Evolutionary conservation across 2,888 invertebrate species (phyloP).

Genomic region (Archaeoteleia sp.): DNA sequence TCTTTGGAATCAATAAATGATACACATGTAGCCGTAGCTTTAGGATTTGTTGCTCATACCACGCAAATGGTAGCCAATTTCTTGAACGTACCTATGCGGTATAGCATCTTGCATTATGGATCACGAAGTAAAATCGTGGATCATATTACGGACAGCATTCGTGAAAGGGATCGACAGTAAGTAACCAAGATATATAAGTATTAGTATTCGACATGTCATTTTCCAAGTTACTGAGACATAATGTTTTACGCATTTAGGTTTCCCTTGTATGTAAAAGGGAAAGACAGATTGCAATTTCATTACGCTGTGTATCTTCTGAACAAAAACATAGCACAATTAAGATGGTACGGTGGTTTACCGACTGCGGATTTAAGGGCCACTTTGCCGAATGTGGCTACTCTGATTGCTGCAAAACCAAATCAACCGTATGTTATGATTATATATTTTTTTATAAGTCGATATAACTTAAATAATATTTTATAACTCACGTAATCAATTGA

Average conservation of each 20-base stretch:
- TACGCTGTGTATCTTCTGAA: constrained; percentile 95
- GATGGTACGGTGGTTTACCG: constrained; percentile 84
- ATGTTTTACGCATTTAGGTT: constrained; percentile 82
- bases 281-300: constrained; percentile 86
- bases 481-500: constrained; percentile 4
- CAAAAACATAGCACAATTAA: constrained; percentile 94
- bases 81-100: constrained; percentile 89
- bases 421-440: constrained; percentile 60
- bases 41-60: constrained; percentile 91
- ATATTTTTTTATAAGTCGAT: background rate
- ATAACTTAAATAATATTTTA: background rate
- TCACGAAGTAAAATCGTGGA: constrained; percentile 89
- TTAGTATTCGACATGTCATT: no score
- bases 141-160: constrained; percentile 82
- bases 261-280: constrained; percentile 87
- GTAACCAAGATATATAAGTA: no score
- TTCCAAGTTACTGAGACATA: no score
- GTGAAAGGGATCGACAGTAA: constrained; percentile 82
- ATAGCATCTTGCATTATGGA: constrained; percentile 87
- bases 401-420: constrained; percentile 76
- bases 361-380: constrained; percentile 86
- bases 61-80: constrained; percentile 88
- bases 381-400: constrained; percentile 82
- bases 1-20: constrained; percentile 77
- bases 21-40: constrained; percentile 86